phyloP scores from a whole-genome alignment of 2,113 vertebrate genomes.

The Platanista minor region DNA sequence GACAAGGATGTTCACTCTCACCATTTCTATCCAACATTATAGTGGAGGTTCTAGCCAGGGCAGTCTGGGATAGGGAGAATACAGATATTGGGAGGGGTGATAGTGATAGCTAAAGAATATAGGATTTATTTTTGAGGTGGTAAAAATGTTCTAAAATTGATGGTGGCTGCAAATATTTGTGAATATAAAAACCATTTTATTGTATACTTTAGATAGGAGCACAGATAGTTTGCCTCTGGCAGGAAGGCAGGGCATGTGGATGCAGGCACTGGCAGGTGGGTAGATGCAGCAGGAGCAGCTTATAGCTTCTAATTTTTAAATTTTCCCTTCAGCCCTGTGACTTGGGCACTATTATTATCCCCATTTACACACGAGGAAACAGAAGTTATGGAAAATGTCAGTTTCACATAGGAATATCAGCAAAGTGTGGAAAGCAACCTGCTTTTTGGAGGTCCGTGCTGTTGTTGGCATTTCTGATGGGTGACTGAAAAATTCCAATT shows the following conservation, averaged over 20 bases:
- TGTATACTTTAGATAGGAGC: background rate
- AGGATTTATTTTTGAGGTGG: conserved; percentile 9
- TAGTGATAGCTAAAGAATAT: background rate
- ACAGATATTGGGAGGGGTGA: background rate
- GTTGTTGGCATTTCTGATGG: background rate
- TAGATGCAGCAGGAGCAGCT: background rate
- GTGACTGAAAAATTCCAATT: background rate
- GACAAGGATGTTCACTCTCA: background rate
- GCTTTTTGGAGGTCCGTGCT: background rate
- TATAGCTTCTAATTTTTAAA: background rate
- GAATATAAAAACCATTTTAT: background rate
- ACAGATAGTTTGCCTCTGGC: background rate
- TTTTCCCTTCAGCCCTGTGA: background rate
- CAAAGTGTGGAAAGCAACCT: background rate
- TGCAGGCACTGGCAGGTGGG: too few species aligned
- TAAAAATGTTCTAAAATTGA: background rate
- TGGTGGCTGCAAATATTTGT: background rate
- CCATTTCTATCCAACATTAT: background rate
- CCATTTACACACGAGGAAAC: background rate
- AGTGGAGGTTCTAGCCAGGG: background rate
- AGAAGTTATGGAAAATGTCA: background rate
- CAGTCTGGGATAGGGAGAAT: background rate
- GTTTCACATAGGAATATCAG: background rate
- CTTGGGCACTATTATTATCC: background rate
- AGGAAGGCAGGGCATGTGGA: background rate